These are phyloP conservation scores for Typhlichthys subterraneus DNA, from an alignment of 2,797 vertebrate genomes.

Conservation along the genomic window DNA sequence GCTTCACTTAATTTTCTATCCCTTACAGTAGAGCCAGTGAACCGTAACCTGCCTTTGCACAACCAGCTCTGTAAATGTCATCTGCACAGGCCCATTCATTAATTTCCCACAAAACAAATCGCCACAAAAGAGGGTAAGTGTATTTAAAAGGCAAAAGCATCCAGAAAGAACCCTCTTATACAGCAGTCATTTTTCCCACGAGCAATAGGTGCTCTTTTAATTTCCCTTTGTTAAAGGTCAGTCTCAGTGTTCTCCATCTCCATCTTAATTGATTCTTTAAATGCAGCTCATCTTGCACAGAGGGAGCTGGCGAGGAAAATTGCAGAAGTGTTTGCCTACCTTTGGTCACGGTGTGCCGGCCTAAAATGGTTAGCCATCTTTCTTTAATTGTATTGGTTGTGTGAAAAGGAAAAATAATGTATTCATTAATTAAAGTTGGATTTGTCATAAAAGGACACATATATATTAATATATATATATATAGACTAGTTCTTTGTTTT, in stretches of 20 bases:
- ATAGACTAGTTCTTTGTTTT: too few species aligned
- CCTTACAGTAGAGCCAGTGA: constrained; percentile 65
- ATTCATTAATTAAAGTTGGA: too few species aligned
- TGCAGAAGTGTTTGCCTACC: constrained; percentile 55
- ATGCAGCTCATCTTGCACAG: constrained; percentile 61
- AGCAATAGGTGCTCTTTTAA: constrained; percentile 82
- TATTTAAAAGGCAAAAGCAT: constrained; percentile 78
- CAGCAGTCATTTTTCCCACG: constrained; percentile 65
- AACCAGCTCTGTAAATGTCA: constrained; percentile 72
- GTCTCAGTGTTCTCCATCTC: constrained; percentile 75
- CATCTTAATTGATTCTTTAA: constrained; percentile 81
- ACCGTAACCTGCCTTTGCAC: constrained; percentile 59
- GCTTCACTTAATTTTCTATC: constrained; percentile 67
- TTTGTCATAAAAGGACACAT: too few species aligned
- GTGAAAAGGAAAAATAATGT: constrained; percentile 44
- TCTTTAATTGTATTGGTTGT: constrained; percentile 44
- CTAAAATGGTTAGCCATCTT: constrained; percentile 47
- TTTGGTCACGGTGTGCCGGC: constrained; percentile 59
- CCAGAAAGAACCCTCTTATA: constrained; percentile 69
- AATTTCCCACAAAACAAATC: constrained; percentile 74
- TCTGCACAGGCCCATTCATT: constrained; percentile 60
- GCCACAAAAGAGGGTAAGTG: constrained; percentile 70
- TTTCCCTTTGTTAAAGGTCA: constrained; percentile 79
- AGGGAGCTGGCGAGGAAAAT: constrained; percentile 36
- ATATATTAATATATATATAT: too few species aligned